phyloP scores from a whole-genome alignment of 2,888 invertebrate genomes.

The Thecocarcelia acutangulata region DNA sequence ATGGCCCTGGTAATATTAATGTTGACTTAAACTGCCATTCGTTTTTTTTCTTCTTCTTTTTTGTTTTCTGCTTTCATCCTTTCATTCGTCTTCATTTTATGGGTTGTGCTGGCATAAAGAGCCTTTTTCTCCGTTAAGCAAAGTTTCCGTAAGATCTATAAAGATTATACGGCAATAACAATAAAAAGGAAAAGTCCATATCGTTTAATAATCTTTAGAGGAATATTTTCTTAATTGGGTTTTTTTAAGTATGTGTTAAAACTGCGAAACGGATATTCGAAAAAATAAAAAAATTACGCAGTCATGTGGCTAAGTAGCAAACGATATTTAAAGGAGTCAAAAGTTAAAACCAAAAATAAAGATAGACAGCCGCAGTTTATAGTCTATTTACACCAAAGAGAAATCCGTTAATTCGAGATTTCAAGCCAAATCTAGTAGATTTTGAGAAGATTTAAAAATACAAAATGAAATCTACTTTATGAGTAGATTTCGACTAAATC shows the following conservation, averaged over 20 bases:
- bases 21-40: slow-evolving; percentile 54
- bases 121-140: slow-evolving; percentile 12
- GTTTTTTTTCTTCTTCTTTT: not conserved
- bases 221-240: not conserved
- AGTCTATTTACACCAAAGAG: too few species aligned
- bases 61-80: too few species aligned
- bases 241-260: slow-evolving; percentile 8
- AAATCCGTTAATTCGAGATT: too few species aligned
- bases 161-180: not conserved
- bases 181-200: slow-evolving; percentile 13
- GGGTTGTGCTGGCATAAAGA: slow-evolving; percentile 16
- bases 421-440: too few species aligned
- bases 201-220: slow-evolving; percentile 10
- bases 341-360: too few species aligned
- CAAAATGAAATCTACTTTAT: too few species aligned
- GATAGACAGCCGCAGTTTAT: too few species aligned
- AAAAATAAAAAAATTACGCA: not conserved
- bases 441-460: too few species aligned
- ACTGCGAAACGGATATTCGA: not conserved
- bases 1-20: slow-evolving; percentile 65
- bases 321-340: too few species aligned
- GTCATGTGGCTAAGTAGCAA: too few species aligned
- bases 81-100: slow-evolving; percentile 16
- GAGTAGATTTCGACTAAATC: too few species aligned
- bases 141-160: slow-evolving; percentile 11